phyloP scores from a whole-genome alignment of 2,113 vertebrate species.

The Deroptyus accipitrinus region DNA sequence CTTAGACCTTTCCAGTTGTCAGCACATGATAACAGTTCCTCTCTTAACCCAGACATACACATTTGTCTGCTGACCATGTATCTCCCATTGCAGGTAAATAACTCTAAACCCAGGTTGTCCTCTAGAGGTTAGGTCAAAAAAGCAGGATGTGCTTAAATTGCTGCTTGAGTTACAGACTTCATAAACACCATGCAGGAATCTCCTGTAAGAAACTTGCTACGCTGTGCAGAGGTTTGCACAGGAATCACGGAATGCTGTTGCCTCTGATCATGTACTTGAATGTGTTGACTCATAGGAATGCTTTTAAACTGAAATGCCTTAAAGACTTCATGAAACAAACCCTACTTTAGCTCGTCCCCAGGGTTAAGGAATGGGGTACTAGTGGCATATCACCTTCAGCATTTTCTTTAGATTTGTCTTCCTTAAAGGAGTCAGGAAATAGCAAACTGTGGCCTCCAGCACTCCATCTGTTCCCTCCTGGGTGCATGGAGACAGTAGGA shows the following conservation, averaged over 20 bases:
- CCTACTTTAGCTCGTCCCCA: not conserved
- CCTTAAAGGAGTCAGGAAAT: not conserved
- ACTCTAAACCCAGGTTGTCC: not conserved
- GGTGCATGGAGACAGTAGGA: not conserved
- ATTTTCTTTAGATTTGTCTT: not conserved
- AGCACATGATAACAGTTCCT: not conserved
- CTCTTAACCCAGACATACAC: not conserved
- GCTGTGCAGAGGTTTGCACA: not conserved
- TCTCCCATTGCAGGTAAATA: not conserved
- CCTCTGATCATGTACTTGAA: not conserved
- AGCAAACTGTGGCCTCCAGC: constrained; percentile 24
- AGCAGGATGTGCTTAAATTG: not conserved
- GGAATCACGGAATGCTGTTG: not conserved
- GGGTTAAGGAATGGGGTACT: not conserved
- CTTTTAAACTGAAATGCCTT: constrained; percentile 18
- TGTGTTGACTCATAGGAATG: not conserved
- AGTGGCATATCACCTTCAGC: not conserved
- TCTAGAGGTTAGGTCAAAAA: not conserved
- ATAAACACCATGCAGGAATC: not conserved
- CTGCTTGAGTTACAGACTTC: not conserved
- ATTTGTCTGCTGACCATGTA: not conserved
- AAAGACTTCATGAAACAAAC: not conserved
- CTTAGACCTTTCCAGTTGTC: not conserved
- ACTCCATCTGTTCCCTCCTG: not conserved
- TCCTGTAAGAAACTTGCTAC: not conserved